phyloP scores from a whole-genome alignment of 2,797 vertebrate genomes.

The Scomberomorus guttatus region DNA sequence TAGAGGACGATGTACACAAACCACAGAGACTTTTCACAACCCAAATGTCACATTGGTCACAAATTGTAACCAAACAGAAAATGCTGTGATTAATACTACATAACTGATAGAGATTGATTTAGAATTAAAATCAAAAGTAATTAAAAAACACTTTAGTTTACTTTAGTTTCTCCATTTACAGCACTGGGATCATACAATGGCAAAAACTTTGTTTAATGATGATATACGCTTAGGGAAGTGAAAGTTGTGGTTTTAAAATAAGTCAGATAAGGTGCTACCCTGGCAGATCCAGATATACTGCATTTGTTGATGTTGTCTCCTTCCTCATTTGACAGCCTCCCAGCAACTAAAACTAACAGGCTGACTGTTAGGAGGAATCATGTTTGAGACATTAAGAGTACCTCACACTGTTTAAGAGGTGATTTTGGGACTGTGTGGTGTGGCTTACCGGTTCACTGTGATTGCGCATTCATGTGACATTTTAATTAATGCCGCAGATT shows the following conservation, averaged over 20 bases:
- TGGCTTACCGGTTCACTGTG: slow-evolving; percentile 62
- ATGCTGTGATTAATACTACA: background rate
- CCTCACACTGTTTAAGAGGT: slow-evolving; percentile 67
- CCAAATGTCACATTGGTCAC: too few species aligned
- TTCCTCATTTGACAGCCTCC: slow-evolving; percentile 65
- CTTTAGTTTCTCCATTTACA: background rate
- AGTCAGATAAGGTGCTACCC: slow-evolving; percentile 7
- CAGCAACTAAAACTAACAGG: slow-evolving; percentile 37
- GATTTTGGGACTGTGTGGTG: slow-evolving; percentile 37
- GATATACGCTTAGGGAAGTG: background rate
- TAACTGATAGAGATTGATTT: background rate
- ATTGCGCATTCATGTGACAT: slow-evolving; percentile 76
- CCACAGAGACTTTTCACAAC: too few species aligned
- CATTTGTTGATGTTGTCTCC: slow-evolving; percentile 14
- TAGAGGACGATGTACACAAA: too few species aligned
- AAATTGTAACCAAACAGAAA: too few species aligned
- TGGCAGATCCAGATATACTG: slow-evolving; percentile 26
- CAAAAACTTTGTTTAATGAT: too few species aligned
- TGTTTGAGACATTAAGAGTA: slow-evolving; percentile 52
- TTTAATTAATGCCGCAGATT: slow-evolving; percentile 81
- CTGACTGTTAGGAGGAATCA: slow-evolving; percentile 39
- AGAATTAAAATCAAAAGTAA: background rate
- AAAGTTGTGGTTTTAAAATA: background rate
- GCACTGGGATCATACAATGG: background rate
- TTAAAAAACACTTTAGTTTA: background rate